Conservation (phyloP, 1,140 invertebrate genomes). For the Colletes latitarsis region DNA sequence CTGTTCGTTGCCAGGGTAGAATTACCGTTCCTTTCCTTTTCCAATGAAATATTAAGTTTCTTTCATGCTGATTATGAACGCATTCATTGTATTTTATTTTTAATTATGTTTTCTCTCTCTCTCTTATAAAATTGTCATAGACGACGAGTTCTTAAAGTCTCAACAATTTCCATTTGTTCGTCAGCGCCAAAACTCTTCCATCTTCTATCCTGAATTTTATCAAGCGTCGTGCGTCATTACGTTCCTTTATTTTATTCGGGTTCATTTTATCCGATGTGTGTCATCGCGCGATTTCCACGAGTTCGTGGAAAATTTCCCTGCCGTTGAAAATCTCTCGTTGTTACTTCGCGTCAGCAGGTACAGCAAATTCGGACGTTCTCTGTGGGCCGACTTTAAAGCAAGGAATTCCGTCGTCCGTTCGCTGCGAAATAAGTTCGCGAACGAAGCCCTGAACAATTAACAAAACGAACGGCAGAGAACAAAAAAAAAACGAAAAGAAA, state of each 20-base stretch:
- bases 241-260: background rate
- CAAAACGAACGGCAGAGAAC: constrained; percentile 1
- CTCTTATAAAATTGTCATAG: too few relatives aligned
- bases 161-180: too few relatives aligned
- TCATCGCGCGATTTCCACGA: constrained; percentile 3
- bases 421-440: constrained; percentile 20
- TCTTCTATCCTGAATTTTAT: background rate
- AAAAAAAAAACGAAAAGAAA: background rate
- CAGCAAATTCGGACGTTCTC: constrained; percentile 20
- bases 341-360: constrained; percentile 27
- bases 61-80: too few relatives aligned
- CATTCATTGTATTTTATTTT: too few relatives aligned
- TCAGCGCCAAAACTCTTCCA: background rate
- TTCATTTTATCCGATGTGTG: too few relatives aligned
- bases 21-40: too few relatives aligned
- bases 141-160: too few relatives aligned
- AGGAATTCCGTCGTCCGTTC: background rate
- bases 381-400: constrained; percentile 4
- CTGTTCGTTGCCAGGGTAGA: too few relatives aligned
- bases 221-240: background rate
- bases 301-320: background rate
- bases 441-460: constrained; percentile 21
- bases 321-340: constrained; percentile 9
- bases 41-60: too few relatives aligned
- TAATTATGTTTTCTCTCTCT: too few relatives aligned